Conservation (phyloP, 2,113 vertebrate species). For the Petrocephalus zakoni region DNA sequence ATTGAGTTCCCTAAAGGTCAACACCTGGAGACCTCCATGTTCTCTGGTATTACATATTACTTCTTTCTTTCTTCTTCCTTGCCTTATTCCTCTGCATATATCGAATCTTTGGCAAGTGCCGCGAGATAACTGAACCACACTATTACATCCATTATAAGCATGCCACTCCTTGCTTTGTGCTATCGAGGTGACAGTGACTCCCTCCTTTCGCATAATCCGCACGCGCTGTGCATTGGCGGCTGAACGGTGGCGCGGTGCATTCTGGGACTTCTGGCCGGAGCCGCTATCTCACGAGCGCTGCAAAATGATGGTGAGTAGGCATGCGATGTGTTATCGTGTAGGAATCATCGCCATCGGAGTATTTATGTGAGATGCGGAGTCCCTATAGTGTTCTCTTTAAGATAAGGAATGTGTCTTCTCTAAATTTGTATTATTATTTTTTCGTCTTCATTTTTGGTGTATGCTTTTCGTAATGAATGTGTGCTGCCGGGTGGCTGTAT, state of each 20-base stretch:
- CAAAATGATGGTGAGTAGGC: constrained; percentile 25
- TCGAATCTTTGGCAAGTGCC: too few species aligned
- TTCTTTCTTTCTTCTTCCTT: too few species aligned
- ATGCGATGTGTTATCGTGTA: not conserved
- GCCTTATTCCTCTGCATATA: too few species aligned
- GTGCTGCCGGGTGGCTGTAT: not conserved
- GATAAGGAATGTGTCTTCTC: not conserved
- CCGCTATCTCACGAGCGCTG: not conserved
- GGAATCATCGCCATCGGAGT: constrained; percentile 10
- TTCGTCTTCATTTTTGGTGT: not conserved
- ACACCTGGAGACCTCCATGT: too few species aligned
- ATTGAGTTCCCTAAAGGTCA: too few species aligned
- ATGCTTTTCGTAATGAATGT: not conserved
- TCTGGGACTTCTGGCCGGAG: constrained; percentile 1
- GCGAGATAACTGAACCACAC: too few species aligned
- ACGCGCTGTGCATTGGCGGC: not conserved
- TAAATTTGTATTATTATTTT: not conserved
- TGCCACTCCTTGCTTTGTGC: not conserved
- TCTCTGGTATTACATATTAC: too few species aligned
- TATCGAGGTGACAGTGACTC: not conserved
- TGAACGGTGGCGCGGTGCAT: constrained; percentile 12
- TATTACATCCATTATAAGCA: too few species aligned
- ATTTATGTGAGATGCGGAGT: not conserved
- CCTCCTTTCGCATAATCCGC: not conserved
- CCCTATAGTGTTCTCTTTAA: not conserved